Base-by-base conservation (phyloP, 2,113 vertebrate genomes). In the Sarotherodon lohbergeri region DNA sequence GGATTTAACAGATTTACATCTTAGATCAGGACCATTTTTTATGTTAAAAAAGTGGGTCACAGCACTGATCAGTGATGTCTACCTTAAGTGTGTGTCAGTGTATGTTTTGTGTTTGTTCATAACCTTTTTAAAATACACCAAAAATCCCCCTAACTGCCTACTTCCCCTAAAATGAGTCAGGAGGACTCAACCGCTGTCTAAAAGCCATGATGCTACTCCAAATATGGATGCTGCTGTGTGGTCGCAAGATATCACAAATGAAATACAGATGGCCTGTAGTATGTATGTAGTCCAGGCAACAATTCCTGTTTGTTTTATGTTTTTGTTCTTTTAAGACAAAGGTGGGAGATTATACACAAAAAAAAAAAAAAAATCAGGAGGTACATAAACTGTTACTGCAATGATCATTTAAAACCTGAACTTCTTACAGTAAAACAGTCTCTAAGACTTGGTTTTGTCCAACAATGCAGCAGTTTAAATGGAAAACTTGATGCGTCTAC, bases 81-180 rank as follows among this genome's bases (percentile, higher is more conserved):
- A 68, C 50, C 22, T 83, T 66, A 39, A 66, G 34, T 86, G 59
- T 87, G 59, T 84, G 79, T 82, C 80, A 68, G 24, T 85, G 36
- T 68, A 17, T 76, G 82, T 41, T 91, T 48, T 86, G 41, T 87
- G 61, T 88, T 54, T 92, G 82, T 83, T 4, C 2, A 34, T 55
- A 43, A 39, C 48, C 50, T 41, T 87, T 92, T 94, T 68, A 84
- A 93, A 94, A 95, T 94, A 95, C 81, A 88, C 13, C n/a, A 88
- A 91, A 95, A 95, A 89, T 89, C 55, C 93, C 92, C 92, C 36
- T n/a, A 1, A 32, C 83, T 24, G 19, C 19, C 19, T 90, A 95
- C 91, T 96, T 96, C 95, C 95, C 82, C 92, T 82, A 22, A 19
- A 12, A 41, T 96, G 95, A 96, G 82, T 96, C 93, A 96, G 84